A percentile compares a stretch with the other conserved stretches of the same genome.
These are phyloP conservation scores for Sphaerophoria rueppellii DNA, from an alignment of 2,888 invertebrate genomes.

Conservation along the genomic window DNA sequence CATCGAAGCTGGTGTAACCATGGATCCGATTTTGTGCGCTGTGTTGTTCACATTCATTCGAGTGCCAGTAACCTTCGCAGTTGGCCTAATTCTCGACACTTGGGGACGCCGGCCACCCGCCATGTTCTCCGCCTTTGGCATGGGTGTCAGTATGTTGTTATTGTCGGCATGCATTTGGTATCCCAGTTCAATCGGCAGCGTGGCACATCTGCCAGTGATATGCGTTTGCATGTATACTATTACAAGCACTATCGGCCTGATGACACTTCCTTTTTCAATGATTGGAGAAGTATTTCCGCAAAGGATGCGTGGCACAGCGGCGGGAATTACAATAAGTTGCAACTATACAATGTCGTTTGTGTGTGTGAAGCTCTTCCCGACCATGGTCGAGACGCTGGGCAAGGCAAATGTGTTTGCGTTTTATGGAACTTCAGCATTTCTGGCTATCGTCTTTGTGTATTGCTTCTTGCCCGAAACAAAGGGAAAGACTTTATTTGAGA, in stretches of 20 bases:
- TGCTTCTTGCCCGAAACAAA: constrained; percentile 86
- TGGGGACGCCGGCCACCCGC: constrained; percentile 85
- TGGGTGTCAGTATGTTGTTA: constrained; percentile 84
- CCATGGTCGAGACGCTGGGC: constrained; percentile 84
- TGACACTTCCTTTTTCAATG: constrained; percentile 88
- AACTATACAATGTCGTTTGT: constrained; percentile 85
- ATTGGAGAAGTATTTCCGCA: constrained; percentile 87
- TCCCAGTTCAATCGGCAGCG: constrained; percentile 43
- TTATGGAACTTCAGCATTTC: constrained; percentile 84
- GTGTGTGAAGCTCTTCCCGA: constrained; percentile 86
- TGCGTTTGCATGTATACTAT: constrained; percentile 78
- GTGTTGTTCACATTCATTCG: constrained; percentile 85
- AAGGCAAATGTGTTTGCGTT: constrained; percentile 84
- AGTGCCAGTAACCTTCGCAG: constrained; percentile 84
- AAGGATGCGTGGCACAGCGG: constrained; percentile 84
- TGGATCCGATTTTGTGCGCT: constrained; percentile 86
- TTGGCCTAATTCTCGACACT: constrained; percentile 84
- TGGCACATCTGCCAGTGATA: constrained; percentile 69
- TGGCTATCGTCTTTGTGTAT: constrained; percentile 84
- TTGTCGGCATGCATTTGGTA: constrained; percentile 83
- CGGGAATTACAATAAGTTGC: constrained; percentile 85
- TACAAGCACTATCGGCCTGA: constrained; percentile 81
- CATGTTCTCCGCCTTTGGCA: constrained; percentile 85
- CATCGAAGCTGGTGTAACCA: constrained; percentile 83
- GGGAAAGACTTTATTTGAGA: constrained; percentile 86